phyloP scores from a whole-genome alignment of 2,113 vertebrate genomes.

The Actenoides hombroni region DNA sequence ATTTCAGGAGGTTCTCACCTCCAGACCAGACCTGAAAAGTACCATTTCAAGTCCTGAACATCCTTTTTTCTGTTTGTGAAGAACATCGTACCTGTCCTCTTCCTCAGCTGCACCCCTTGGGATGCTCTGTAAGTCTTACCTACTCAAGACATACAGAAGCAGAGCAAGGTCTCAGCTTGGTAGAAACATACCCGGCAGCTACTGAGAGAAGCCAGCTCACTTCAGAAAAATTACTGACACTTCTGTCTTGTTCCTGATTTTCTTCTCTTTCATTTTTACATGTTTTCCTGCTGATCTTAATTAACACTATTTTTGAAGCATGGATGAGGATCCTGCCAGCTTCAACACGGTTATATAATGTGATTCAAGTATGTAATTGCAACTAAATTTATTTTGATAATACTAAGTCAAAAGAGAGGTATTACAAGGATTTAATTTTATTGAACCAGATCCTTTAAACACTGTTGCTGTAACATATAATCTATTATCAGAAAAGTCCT shows the following conservation, averaged over 20 bases:
- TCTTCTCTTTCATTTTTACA: not conserved
- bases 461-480: not conserved
- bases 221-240: constrained; percentile 3
- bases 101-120: accelerated
- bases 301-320: constrained; percentile 1
- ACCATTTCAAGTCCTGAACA: not conserved
- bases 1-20: not conserved
- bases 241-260: not conserved
- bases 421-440: constrained; percentile 36
- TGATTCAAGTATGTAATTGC: constrained; percentile 28
- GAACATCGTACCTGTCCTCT: not conserved
- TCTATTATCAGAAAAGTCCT: constrained; percentile 15
- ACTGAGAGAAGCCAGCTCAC: not conserved
- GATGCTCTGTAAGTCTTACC: not conserved
- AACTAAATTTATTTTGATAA: constrained; percentile 47
- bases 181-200: not conserved
- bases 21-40: not conserved
- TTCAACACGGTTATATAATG: not conserved
- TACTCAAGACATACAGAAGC: accelerated
- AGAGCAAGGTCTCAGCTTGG: not conserved
- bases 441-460: constrained; percentile 20
- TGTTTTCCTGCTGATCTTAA: constrained; percentile 35
- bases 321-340: constrained; percentile 30
- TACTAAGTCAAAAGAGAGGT: not conserved
- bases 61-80: not conserved